Evolutionary conservation across 2,797 vertebrate genomes (phyloP), one percentile per base, ranked within the genome.

Genomic region (Danionella dracula): DNA sequence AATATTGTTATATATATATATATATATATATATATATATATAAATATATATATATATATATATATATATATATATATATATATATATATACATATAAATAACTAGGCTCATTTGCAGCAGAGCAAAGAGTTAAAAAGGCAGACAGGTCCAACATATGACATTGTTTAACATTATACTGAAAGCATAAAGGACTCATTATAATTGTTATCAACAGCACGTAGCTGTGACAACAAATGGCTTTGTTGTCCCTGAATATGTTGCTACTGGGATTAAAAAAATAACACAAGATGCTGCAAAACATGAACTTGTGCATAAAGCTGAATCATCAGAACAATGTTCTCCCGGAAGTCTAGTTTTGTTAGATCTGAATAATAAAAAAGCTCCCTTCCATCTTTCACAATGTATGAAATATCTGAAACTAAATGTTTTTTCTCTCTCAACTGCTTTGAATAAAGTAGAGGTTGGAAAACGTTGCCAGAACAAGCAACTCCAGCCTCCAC

Each of bases 401-500:
- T 10, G 42, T 49, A 57, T 57, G 41, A 21, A 59, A 44, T 35
- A 49, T 57, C 42, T 57, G 41, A 23, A 44, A 9, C 29, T 42
- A 42, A 51, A 57, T 13, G 7, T 31, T 56, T 29, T 41, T 35
- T 41, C n/a, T 62, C 64, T 64, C 54, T 44, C 27, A 35, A 58
- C 44, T 13, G 32, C 16, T 17, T 49, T 31, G 37, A 42, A 57
- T 34, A 55, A 27, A 44, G 38, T 29, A 44, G 40, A 54, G 20
- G 31, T 45, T 6, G 27, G 29, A 8, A 57, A 49, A 5, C 7
- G 10, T 4, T 44, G 46, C 61, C 68, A 65, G 53, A 20, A 35
- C 35, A 70, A 70, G 54, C 68, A 71, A 15, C 15, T 44, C 44
- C 29, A 60, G 38, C 56, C 57, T 51, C 20, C 56, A 51, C 65